Base-by-base conservation (phyloP, 2,888 invertebrate genomes). In the Macaria notata region DNA sequence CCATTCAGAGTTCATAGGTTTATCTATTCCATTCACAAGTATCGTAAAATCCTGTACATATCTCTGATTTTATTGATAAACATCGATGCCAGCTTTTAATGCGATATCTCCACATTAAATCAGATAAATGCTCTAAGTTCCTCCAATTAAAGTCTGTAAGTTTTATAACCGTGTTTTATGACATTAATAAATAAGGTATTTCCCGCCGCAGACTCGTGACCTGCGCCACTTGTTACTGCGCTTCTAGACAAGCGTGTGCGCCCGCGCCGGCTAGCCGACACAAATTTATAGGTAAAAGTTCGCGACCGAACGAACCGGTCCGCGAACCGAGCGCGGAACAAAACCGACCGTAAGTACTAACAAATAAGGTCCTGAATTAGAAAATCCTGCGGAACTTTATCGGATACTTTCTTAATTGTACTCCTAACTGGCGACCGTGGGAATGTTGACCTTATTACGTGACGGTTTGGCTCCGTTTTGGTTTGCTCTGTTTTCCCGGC, bases 201-300 rank as follows among this genome's bases (percentile, higher is more conserved):
- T 62, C 43, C 61, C 72, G 70, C 74, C 64, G 45, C 62, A 61
- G 65, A 69, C 74, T 72, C 68, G 67, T 78, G 69, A 71, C 76
- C 71, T 83, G 65, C 66, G 72, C 69, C 77, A 69, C 70, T 71
- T 69, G 64, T 69, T 67, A 73, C 70, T 72, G 70, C 77, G 80
- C 81, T 84, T 79, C 86, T 88, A 88, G 84, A 85, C 82, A 75
- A 75, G 74, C 79, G 76, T 73, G 78, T 75, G 65, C 72, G 75
- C 81, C 76, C 79, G 78, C 79, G 81, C 82, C 82, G 76, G 77
- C 83, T 77, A 79, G 82, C 83, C 87, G 88, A 87, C 89, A 89
- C 87, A 86, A 91, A 91, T 91, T 91, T 91, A 91, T 91, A 91
- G 90, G 91, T 89, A 90, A 91, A 90, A 91, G 91, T 91, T 91